A percentile compares a stretch with the other conserved stretches of the same genome.
phyloP scores from a whole-genome alignment of 2,797 vertebrate genomes.

The Enteromius viviparus region DNA sequence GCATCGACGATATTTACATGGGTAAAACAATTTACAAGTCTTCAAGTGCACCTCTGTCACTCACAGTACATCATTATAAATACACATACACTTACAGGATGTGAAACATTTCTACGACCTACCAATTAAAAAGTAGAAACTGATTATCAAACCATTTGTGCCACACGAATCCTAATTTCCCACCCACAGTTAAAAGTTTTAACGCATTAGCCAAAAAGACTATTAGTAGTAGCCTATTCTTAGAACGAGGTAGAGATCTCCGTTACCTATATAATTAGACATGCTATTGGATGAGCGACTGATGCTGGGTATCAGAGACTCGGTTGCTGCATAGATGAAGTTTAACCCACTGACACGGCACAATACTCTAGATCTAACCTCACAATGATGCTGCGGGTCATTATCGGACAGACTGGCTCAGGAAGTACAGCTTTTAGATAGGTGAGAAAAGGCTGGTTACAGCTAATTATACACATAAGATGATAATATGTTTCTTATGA shows the following conservation, averaged over 20 bases:
- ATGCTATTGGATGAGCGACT: constrained; percentile 24
- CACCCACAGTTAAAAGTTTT: constrained; percentile 1
- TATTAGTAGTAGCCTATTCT: constrained; percentile 6
- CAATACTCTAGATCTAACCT: constrained; percentile 19
- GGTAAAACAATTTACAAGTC: constrained; percentile 72
- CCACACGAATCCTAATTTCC: constrained; percentile 45
- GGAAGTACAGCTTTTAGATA: constrained; percentile 10
- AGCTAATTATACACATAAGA: constrained; percentile 19
- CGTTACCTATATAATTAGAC: background rate
- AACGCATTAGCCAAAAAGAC: constrained; percentile 37
- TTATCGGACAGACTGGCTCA: constrained; percentile 25
- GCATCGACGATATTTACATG: constrained; percentile 72
- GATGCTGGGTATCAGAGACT: constrained; percentile 25
- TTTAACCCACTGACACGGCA: background rate
- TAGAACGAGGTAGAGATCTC: constrained; percentile 52
- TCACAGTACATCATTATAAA: constrained; percentile 77
- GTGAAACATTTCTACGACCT: constrained; percentile 52
- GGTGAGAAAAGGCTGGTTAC: constrained; percentile 2
- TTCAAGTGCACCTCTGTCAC: constrained; percentile 68
- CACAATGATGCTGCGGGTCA: constrained; percentile 1
- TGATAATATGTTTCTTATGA: constrained; percentile 1
- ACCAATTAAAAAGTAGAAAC: constrained; percentile 54
- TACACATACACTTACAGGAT: constrained; percentile 69
- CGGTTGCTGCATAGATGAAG: constrained; percentile 45
- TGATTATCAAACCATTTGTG: constrained; percentile 68